Evolutionary conservation across 1,140 invertebrate genomes (phyloP).

Genomic region (Parasteatoda tepidariorum): DNA sequence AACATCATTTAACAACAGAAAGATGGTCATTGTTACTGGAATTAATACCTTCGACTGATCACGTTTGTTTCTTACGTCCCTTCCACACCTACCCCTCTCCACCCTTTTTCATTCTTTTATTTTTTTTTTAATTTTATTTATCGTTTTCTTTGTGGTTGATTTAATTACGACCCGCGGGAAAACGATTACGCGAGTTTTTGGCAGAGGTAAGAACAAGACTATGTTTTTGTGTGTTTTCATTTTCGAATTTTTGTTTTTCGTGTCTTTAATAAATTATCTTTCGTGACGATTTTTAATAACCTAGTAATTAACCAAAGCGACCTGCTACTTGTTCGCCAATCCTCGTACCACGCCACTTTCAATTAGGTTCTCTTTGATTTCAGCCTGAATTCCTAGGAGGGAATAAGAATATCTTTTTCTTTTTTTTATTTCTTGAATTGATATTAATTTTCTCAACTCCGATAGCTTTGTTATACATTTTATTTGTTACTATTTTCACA

Average conservation of each 20-base stretch:
- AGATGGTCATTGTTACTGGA: conserved; percentile 11
- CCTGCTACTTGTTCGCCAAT: background rate
- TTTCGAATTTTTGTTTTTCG: background rate
- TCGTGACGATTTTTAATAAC: conserved; percentile 34
- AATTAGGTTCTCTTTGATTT: too few relatives aligned
- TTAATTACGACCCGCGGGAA: conserved; percentile 9
- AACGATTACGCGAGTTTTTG: conserved; percentile 15
- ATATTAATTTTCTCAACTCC: too few relatives aligned
- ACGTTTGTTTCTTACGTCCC: background rate
- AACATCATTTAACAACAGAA: background rate
- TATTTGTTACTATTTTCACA: too few relatives aligned
- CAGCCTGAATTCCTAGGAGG: too few relatives aligned
- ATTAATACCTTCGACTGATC: background rate
- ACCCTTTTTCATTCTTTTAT: background rate
- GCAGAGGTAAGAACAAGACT: background rate
- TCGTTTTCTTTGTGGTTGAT: conserved; percentile 15
- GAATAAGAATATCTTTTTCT: too few relatives aligned
- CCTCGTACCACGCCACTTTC: background rate
- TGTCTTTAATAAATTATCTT: conserved; percentile 15
- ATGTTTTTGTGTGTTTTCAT: background rate
- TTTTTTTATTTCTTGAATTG: too few relatives aligned
- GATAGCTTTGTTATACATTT: too few relatives aligned
- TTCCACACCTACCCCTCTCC: background rate
- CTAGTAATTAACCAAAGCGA: conserved; percentile 16
- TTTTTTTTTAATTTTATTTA: background rate